Percentiles rank a stretch among this genome's conserved stretches.
Evolutionary conservation across 2,888 invertebrate species (phyloP).

Genomic region (Nymphalis c-album): DNA sequence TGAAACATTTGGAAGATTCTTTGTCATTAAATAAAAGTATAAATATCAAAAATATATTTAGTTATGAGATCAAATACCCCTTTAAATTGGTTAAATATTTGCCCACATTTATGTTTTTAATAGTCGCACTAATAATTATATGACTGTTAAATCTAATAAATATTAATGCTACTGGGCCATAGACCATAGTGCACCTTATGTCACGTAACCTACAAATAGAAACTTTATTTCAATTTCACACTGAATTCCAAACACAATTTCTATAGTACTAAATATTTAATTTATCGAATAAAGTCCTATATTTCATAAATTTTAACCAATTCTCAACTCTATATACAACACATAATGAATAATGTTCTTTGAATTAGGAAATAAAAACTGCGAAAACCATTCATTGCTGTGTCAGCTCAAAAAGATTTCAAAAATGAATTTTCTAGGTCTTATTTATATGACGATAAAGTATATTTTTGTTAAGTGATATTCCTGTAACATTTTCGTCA

Average conservation of each 20-base stretch:
- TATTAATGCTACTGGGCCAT: slow-evolving; percentile 59
- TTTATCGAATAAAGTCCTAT: slow-evolving; percentile 44
- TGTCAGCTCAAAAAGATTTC: slow-evolving; percentile 63
- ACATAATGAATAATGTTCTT: slow-evolving; percentile 41
- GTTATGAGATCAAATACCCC: neutral
- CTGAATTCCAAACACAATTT: slow-evolving; percentile 74
- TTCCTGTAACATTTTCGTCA: slow-evolving; percentile 61
- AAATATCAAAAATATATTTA: neutral
- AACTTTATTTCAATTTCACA: slow-evolving; percentile 77
- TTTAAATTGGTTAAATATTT: neutral
- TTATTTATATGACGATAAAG: slow-evolving; percentile 61
- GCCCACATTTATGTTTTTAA: slow-evolving; percentile 48
- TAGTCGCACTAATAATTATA: slow-evolving; percentile 48
- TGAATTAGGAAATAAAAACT: slow-evolving; percentile 46
- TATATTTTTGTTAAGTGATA: slow-evolving; percentile 65
- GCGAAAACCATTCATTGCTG: slow-evolving; percentile 63
- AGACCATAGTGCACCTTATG: slow-evolving; percentile 47
- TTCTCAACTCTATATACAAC: slow-evolving; percentile 38
- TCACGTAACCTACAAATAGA: slow-evolving; percentile 53
- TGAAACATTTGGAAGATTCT: too few species aligned
- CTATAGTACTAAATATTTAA: slow-evolving; percentile 56
- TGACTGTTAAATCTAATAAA: slow-evolving; percentile 64
- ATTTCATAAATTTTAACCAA: slow-evolving; percentile 28
- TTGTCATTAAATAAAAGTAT: too few species aligned
- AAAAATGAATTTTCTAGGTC: slow-evolving; percentile 62